These are phyloP conservation scores for Sycophaga agraensis DNA, from an alignment of 1,140 invertebrate genomes.

Conservation along the genomic window DNA sequence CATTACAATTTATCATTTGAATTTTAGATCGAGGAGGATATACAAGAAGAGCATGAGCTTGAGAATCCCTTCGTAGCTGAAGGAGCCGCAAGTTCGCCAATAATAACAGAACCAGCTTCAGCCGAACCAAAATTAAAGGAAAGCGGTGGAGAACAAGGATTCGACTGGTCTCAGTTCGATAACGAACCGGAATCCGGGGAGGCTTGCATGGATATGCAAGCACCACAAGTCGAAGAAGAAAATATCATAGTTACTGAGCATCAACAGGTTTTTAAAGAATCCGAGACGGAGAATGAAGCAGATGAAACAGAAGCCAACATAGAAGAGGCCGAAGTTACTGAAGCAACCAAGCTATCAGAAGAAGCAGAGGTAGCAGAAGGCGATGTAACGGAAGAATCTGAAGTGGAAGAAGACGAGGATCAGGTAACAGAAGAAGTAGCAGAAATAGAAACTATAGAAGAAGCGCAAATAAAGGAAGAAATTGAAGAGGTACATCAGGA, in stretches of 20 bases:
- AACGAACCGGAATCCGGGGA: slow-evolving; percentile 7
- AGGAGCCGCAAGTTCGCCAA: slow-evolving; percentile 32
- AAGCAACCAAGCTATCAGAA: background rate
- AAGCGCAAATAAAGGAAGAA: background rate
- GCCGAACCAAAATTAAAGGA: slow-evolving; percentile 10
- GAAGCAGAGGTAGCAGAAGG: background rate
- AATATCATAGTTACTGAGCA: background rate
- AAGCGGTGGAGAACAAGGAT: slow-evolving; percentile 15
- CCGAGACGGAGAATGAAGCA: slow-evolving; percentile 1
- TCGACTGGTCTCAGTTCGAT: slow-evolving; percentile 23
- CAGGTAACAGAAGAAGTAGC: background rate
- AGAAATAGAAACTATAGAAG: background rate
- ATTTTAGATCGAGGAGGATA: slow-evolving; percentile 42
- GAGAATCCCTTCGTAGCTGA: slow-evolving; percentile 37
- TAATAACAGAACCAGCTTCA: slow-evolving; percentile 19
- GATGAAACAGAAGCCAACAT: slow-evolving; percentile 17
- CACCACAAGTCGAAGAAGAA: slow-evolving; percentile 30
- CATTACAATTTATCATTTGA: too few relatives aligned
- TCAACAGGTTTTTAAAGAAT: slow-evolving; percentile 16
- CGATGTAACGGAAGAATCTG: background rate
- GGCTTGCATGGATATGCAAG: background rate
- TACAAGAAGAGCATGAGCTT: slow-evolving; percentile 34
- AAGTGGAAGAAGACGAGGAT: background rate
- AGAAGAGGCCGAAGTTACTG: background rate
- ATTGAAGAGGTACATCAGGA: background rate